Conservation (phyloP, 2,888 invertebrate genomes). For the Apamea monoglypha region DNA sequence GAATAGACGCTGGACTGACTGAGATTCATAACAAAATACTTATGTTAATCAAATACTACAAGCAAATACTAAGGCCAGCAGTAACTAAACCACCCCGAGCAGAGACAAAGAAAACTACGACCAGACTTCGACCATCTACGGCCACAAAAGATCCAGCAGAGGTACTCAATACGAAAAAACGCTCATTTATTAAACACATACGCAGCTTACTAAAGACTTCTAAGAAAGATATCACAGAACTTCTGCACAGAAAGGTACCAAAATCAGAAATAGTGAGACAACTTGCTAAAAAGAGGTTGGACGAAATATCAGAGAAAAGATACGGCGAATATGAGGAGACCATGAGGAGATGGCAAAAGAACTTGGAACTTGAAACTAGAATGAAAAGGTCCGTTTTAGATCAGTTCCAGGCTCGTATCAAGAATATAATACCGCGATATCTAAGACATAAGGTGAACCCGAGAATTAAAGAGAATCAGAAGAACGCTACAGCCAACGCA, state of each 20-base stretch:
- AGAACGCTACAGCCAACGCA: constrained; percentile 41
- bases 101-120: neutral
- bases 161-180: constrained; percentile 64
- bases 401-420: constrained; percentile 71
- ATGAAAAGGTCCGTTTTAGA: constrained; percentile 73
- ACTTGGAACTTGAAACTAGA: constrained; percentile 69
- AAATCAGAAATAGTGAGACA: constrained; percentile 75
- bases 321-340: constrained; percentile 74
- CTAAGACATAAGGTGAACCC: constrained; percentile 78
- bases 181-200: constrained; percentile 77
- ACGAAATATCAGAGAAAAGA: constrained; percentile 71
- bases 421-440: constrained; percentile 81
- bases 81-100: neutral
- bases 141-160: constrained; percentile 17
- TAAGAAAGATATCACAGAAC: constrained; percentile 73
- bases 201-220: constrained; percentile 76
- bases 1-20: constrained; percentile 69
- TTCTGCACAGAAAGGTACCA: constrained; percentile 72
- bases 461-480: constrained; percentile 67
- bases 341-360: constrained; percentile 80
- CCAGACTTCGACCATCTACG: neutral
- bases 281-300: constrained; percentile 72
- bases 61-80: constrained; percentile 16
- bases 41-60: constrained; percentile 62
- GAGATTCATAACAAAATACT: constrained; percentile 70